Base-by-base conservation (phyloP, 2,797 vertebrate species). In the Craterocephalus amniculus region DNA sequence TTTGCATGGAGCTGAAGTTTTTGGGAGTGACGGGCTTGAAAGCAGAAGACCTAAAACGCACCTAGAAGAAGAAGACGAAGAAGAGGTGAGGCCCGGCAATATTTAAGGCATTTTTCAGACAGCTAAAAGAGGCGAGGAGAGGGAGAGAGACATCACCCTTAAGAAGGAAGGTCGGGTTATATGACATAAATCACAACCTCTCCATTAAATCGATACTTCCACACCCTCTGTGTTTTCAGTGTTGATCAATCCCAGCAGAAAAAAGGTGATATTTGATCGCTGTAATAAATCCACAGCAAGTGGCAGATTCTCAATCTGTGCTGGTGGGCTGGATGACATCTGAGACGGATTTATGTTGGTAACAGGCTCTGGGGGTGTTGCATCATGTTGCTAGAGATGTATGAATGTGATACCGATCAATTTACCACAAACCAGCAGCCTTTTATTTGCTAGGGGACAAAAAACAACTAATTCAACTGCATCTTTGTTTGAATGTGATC, bases 1-100 rank as follows among this genome's bases (percentile, higher is more conserved):
- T 95, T 84, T 98, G 98, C 96, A 97, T 96, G 79, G 98, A 98
- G 84, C 96, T 94, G 88, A 98, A 96, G 84, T 95, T 96, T 86
- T 97, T 97, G 12, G 96, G 95, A 0, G 92, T 94, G 63, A 95
- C 90, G 0, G 95, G 95, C 88, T 97, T 98, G 90, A 99, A 99
- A 52, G 97, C 96, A 0, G 97, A 97, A 0, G 97, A 96, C 70
- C 97, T 95, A 64, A 96, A 95, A 32, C 94, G 95, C 76, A 95
- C 94, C 97, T 99, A 58, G n/a, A n/a, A n/a, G n/a, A 29, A 62
- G 32, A 27, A 29, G 52, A 18, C 18, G 7, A 48, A 43, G 32
- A 70, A 62, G 49, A 66, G 38, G 31, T 10, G 35, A 52, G 54
- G 29, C 27, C 5, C 1, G 18, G 58, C 18, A 55, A 26, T 16